Evolutionary conservation across 2,797 vertebrate genomes (phyloP), one percentile per base, ranked within the genome.

Genomic region (Lepidocolaptes lacrymiger): DNA sequence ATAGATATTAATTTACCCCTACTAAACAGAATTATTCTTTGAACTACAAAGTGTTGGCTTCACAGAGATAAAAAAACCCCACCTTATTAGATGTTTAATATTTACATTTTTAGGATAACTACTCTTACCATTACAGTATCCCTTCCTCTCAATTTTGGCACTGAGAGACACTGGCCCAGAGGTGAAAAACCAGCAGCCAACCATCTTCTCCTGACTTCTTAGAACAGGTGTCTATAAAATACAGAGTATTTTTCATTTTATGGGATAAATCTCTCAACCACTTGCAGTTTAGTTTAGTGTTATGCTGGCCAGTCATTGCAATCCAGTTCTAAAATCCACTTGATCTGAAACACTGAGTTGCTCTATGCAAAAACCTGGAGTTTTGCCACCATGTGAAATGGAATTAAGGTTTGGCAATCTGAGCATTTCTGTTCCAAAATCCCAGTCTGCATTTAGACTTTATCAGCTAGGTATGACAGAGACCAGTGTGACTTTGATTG

Each of bases 51-150:
- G 12, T 20, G 18, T 17, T 69, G 48, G 51, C 74, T 89, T 93
- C 36, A 74, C 6, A 22, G 39, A 91, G 52, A 82, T 77, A 59
- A 63, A 51, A 46, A 27, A 30, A 56, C n/a, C n/a, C 18, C 32
- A 6, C 9, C 13, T 68, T 52, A 34, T 52, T 18, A 89, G 26
- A 22, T 69, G 30, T 30, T 88, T 62, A 95, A 34, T 58, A 85
- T 39, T 81, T 44, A 56, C 9, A 55, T 69, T 74, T 81, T 76
- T 44, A 95, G 89, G 49, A 6, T 34, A 81, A 72, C 55, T 91
- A 66, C n/a, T 96, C 98, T 98, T 97, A 98, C 98, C 98, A 46
- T 98, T 98, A 92, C 98, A 98, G 95, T 98, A 99, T 32, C 98
- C 98, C 77, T 98, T 98, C 95, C 98, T 98, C 74, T 98, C 98